Base-by-base conservation (phyloP, 2,888 invertebrate genomes). In the Netelia inedita region DNA sequence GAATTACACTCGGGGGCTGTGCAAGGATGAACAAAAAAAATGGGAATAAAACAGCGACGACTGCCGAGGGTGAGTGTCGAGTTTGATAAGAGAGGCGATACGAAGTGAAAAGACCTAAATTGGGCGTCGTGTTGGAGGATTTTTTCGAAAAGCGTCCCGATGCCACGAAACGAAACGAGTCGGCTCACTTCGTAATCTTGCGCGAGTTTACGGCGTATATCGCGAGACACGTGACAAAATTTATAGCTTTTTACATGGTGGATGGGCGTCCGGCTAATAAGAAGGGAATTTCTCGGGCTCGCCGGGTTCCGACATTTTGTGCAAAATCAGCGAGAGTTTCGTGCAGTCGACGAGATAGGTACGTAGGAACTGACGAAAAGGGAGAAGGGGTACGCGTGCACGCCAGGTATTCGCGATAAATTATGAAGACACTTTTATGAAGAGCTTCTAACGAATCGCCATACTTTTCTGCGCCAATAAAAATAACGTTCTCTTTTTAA, bases 151-250 rank as follows among this genome's bases (percentile, higher is more conserved):
- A 28, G 35, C 28, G 61, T 28, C 19, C 46, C 46, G 28, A 46
- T 46, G 50, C 28, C 28, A 63, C 46, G 46, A 46, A 16, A 46
- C 61, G 14, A 19, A 16, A 28, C 28, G 28, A 16, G 66, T 57
- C 57, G 46, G 21, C 63, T 69, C 68, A 16, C 35, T 35, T 14
- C 63, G 71, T 83, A 75, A 83, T 83, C 75, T 75, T 63, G 53
- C 53, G 41, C 46, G 71, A 65, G 75, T 83, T 53, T 81, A 76
- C 28, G 28, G 71, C 73, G 72, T 84, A 81, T 75, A 72, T 81
- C 53, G 68, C 41, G 50, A 72, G 71, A 63, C 63, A 23, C 61
- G 69, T 69, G 23, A 63, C 8, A 16, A 35, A 79, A 82, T 78
- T 74, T 69, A 83, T 83, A 43, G 50, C 61, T 21, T 63, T 35